Conservation (phyloP, 1,140 invertebrate species). For the Cheumatopsyche charites region DNA sequence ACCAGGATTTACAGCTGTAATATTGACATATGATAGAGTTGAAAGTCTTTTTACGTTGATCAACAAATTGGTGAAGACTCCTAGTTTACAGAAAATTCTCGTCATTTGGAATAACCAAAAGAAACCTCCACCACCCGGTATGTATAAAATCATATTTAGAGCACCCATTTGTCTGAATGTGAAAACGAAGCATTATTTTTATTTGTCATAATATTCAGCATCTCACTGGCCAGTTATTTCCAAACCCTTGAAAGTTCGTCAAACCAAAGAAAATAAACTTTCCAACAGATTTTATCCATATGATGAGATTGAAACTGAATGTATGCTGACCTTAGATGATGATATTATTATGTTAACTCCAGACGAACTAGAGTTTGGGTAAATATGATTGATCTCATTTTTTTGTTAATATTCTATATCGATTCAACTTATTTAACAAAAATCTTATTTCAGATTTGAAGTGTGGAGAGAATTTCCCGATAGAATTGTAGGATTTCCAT, state of each 20-base stretch:
- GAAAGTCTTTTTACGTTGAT: constrained; percentile 87
- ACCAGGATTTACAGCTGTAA: constrained; percentile 90
- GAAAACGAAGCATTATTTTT: background rate
- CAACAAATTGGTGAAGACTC: constrained; percentile 78
- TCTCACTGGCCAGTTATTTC: constrained; percentile 86
- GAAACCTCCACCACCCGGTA: constrained; percentile 81
- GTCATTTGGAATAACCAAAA: constrained; percentile 94
- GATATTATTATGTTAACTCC: constrained; percentile 94
- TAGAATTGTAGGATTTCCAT: constrained; percentile 90
- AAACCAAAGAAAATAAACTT: constrained; percentile 89
- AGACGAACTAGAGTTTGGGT: constrained; percentile 92
- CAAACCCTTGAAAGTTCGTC: constrained; percentile 89
- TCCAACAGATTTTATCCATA: constrained; percentile 95
- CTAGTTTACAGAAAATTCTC: constrained; percentile 84
- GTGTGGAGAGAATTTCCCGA: constrained; percentile 94
- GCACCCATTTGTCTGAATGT: background rate
- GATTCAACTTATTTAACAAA: constrained; percentile 3
- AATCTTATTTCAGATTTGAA: constrained; percentile 64
- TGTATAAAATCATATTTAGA: constrained; percentile 30
- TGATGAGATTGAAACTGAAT: constrained; percentile 92
- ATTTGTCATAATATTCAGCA: constrained; percentile 60
- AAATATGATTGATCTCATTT: too few relatives aligned
- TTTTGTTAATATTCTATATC: constrained; percentile 54
- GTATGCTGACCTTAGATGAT: constrained; percentile 89
- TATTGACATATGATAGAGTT: constrained; percentile 89